A percentile compares a stretch with the other conserved stretches of the same genome.
Evolutionary conservation across 2,113 vertebrate genomes (phyloP).

Genomic region (Chaetodon auriga): DNA sequence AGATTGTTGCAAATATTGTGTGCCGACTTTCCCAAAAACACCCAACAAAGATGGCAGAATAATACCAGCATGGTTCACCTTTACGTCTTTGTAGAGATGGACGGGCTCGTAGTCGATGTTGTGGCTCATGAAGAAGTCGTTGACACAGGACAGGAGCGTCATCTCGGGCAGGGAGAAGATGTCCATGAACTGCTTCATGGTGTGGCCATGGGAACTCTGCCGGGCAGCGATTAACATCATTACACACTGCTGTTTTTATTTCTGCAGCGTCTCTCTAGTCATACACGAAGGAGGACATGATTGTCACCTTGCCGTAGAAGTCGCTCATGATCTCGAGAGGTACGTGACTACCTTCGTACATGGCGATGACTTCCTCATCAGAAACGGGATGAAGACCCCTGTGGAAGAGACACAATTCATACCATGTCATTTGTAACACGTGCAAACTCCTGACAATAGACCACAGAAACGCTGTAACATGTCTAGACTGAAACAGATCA

Average conservation of each 20-base stretch:
- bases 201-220: slow-evolving; percentile 95
- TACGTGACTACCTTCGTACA: slow-evolving; percentile 97
- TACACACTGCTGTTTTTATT: not conserved
- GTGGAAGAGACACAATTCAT: slow-evolving; percentile 6
- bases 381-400: slow-evolving; percentile 95
- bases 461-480: not conserved
- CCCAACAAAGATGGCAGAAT: not conserved
- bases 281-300: not conserved
- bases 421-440: not conserved
- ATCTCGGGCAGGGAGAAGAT: slow-evolving; percentile 99
- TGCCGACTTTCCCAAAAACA: not conserved
- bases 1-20: not conserved
- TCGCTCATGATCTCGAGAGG: slow-evolving; percentile 98
- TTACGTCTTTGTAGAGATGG: slow-evolving; percentile 99
- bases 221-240: not conserved
- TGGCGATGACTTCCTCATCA: slow-evolving; percentile 96
- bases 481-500: not conserved
- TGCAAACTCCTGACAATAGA: not conserved
- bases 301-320: slow-evolving; percentile 96
- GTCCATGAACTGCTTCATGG: slow-evolving; percentile 99
- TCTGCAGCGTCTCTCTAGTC: not conserved
- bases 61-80: slow-evolving; percentile 83
- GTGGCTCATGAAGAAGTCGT: slow-evolving; percentile 96
- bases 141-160: slow-evolving; percentile 96
- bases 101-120: slow-evolving; percentile 98